These are phyloP conservation scores for Sardina pilchardus DNA, from an alignment of 2,113 vertebrate genomes.

Conservation along the genomic window DNA sequence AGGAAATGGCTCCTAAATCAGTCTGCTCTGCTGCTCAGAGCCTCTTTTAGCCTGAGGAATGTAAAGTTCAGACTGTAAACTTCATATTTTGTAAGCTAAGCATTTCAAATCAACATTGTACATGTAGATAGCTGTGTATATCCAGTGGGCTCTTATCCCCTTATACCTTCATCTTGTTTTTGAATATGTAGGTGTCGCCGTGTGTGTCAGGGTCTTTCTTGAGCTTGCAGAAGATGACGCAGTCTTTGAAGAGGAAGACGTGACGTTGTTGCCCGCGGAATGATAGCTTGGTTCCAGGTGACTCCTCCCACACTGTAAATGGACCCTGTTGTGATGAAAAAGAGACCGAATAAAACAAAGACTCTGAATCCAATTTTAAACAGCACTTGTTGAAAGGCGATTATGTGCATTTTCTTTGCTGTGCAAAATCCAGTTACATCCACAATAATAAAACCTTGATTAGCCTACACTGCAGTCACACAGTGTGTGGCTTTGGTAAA, in stretches of 20 bases:
- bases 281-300: conserved; percentile 82
- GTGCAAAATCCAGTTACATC: background rate
- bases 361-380: background rate
- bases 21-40: background rate
- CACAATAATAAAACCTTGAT: background rate
- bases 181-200: conserved; percentile 86
- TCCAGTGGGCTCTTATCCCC: background rate
- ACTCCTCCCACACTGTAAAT: conserved; percentile 94
- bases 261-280: conserved; percentile 94
- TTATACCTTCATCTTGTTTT: conserved; percentile 95
- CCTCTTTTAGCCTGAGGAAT: background rate
- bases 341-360: background rate
- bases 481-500: background rate
- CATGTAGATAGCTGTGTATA: background rate
- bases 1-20: background rate
- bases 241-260: conserved; percentile 92
- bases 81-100: background rate
- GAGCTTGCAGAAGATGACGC: conserved; percentile 89
- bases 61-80: background rate
- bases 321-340: conserved; percentile 73
- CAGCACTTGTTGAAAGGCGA: background rate
- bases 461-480: background rate
- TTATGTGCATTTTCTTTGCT: background rate
- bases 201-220: conserved; percentile 81
- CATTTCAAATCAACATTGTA: background rate